phyloP scores from a whole-genome alignment of 2,888 invertebrate species.

The Dysmachus trigonus region DNA sequence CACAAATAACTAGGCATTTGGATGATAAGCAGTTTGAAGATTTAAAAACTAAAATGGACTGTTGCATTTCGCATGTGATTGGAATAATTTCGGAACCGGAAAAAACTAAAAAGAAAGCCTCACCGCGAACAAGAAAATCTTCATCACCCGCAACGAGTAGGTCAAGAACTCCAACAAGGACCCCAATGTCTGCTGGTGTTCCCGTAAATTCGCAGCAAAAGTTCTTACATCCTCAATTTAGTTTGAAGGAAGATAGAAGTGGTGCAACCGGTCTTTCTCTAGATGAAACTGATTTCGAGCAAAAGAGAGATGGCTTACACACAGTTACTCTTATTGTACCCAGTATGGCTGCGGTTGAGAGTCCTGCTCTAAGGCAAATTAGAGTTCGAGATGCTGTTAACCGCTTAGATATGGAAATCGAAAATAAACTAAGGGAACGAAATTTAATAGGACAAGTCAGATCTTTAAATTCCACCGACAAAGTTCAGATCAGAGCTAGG shows the following conservation, averaged over 20 bases:
- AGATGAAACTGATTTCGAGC: slow-evolving; percentile 56
- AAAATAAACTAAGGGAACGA: slow-evolving; percentile 68
- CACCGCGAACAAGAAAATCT: slow-evolving; percentile 62
- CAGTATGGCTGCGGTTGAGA: slow-evolving; percentile 48
- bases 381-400: slow-evolving; percentile 66
- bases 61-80: slow-evolving; percentile 88
- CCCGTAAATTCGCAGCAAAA: slow-evolving; percentile 57
- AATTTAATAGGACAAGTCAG: slow-evolving; percentile 73
- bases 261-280: slow-evolving; percentile 51
- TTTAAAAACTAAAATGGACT: slow-evolving; percentile 80
- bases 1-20: slow-evolving; percentile 80
- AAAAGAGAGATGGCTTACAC: slow-evolving; percentile 57
- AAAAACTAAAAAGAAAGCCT: slow-evolving; percentile 61
- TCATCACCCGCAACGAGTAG: slow-evolving; percentile 62
- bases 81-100: slow-evolving; percentile 70
- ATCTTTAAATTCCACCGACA: slow-evolving; percentile 67
- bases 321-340: slow-evolving; percentile 56
- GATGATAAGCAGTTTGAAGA: slow-evolving; percentile 81
- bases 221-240: slow-evolving; percentile 62
- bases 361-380: slow-evolving; percentile 65
- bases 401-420: slow-evolving; percentile 72
- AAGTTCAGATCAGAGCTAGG: slow-evolving; percentile 77
- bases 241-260: slow-evolving; percentile 60
- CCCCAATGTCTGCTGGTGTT: slow-evolving; percentile 64
- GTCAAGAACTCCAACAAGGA: slow-evolving; percentile 64